Percentiles rank a stretch among this genome's conserved stretches.
Conservation (phyloP, 2,888 invertebrate species). For the Synergus japonicus region DNA sequence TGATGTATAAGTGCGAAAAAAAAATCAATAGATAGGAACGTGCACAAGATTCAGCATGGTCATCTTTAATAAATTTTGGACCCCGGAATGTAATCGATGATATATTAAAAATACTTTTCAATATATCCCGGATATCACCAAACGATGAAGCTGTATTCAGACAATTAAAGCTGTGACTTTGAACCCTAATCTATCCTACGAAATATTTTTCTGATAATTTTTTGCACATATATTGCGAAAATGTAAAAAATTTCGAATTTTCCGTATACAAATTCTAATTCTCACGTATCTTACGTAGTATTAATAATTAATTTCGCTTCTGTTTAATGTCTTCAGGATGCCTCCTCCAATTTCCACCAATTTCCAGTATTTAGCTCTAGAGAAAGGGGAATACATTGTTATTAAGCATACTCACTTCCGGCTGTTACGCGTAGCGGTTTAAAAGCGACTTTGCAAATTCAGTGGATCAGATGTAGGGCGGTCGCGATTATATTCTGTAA, state of each 20-base stretch:
- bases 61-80: background rate
- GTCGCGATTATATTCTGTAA: constrained; percentile 50
- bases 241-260: too few species aligned
- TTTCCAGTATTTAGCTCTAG: constrained; percentile 21
- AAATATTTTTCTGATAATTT: too few species aligned
- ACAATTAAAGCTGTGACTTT: background rate
- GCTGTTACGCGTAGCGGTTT: constrained; percentile 40
- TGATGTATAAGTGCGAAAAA: background rate
- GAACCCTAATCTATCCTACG: too few species aligned
- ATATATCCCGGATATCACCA: background rate
- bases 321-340: background rate
- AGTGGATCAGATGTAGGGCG: constrained; percentile 48
- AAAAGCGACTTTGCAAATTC: constrained; percentile 37
- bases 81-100: background rate
- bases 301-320: background rate
- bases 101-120: background rate
- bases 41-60: background rate
- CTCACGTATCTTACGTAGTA: background rate
- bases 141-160: background rate
- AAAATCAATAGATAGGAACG: background rate
- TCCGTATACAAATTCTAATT: too few species aligned
- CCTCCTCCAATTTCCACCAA: background rate
- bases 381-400: constrained; percentile 31
- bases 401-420: constrained; percentile 36
- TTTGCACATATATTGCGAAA: too few species aligned